Base-by-base conservation (phyloP, 2,797 vertebrate genomes). In the Sparus aurata region DNA sequence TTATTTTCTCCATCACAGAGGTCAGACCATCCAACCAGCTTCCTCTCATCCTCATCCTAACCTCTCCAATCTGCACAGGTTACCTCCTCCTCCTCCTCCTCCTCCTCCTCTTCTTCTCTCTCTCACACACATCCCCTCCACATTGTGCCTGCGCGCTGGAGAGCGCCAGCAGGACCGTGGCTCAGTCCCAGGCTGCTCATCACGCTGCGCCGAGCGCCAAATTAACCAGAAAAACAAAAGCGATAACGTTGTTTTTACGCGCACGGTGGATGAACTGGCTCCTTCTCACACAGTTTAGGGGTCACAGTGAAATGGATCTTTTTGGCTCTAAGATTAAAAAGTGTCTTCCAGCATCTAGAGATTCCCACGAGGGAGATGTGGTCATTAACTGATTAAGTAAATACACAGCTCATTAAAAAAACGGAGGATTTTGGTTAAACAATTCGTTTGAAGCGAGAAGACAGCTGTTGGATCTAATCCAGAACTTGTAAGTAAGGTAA, bases 181-280 rank as follows among this genome's bases (percentile, higher is more conserved):
- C 67, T 77, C 38, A 60, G 61, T 67, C 52, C 60, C 71, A 62
- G 46, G 69, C 43, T 12, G 38, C 46, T 30, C 66, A 55, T 23
- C 63, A 53, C 41, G 67, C 68, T 59, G 68, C 63, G 12, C 65
- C 59, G 69, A 75, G 54, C 87, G 23, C 47, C 68, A 81, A 73
- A 79, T 81, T 23, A 68, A 50, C 22, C 79, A 75, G n/a, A 65
- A 73, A 80, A 52, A 30, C 27, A 30, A 52, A 61, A 73, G 53
- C 5, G 13, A 73, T 30, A 30, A 15, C 3, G 25, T 60, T 69
- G 43, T 69, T 73, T 54, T 73, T 77, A 79, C 41, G 38, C 81
- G 62, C 70, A 22, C 53, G 7, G 52, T n/a, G 61, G 54, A 41
- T 34, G 41, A 23, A 57, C 22, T 2, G 43, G 7, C 41, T 13